Evolutionary conservation across 1,140 invertebrate species (phyloP), one percentile per base, ranked within the genome.

Genomic region (Scylla paramamosain): DNA sequence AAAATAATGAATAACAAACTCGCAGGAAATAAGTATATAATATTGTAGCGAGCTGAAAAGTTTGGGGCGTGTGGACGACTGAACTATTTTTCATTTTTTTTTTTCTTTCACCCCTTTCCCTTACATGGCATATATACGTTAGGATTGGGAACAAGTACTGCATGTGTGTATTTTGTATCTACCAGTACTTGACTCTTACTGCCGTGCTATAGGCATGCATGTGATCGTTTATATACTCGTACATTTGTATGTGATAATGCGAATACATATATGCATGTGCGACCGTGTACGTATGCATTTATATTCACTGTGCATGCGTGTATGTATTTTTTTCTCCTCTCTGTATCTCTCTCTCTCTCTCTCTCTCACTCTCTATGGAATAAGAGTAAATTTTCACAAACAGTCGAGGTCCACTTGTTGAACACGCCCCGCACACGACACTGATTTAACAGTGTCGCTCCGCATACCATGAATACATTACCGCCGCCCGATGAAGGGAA

Each of bases 401-500:
- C 82, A 93, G 46, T 83, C 84, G 52, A 6, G 48, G n/a, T 39
- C 83, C 92, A 93, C 92, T 93, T 93, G 92, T 93, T 93, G 92
- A 86, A 93, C 92, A 93, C 28, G 82, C 83, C 46, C 77, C 77
- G 77, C 77, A 93, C 92, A 93, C 46, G 92, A n/a, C 32, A 86
- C 77, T 91, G 92, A 93, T 93, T 93, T 86, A n/a, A 86, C 84
- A 46, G 45, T 86, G 31, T 86, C 77, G 29, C 92, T 29, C 82
- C 29, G 92, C 82, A 93, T 93, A 93, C 77, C 92, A 93, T 93
- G 92, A 93, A 93, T 93, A 93, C 48, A 93, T 93, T 93, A 93
- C 92, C 28, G 7, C 31, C 16, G 25, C 48, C 46, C 46, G 29
- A 77, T 12, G 16, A 20, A 20, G n/a, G 8, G 10, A 91, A 91